Evolutionary conservation across 2,797 vertebrate genomes (phyloP).

Genomic region (Pseudotriccus pelzelni): DNA sequence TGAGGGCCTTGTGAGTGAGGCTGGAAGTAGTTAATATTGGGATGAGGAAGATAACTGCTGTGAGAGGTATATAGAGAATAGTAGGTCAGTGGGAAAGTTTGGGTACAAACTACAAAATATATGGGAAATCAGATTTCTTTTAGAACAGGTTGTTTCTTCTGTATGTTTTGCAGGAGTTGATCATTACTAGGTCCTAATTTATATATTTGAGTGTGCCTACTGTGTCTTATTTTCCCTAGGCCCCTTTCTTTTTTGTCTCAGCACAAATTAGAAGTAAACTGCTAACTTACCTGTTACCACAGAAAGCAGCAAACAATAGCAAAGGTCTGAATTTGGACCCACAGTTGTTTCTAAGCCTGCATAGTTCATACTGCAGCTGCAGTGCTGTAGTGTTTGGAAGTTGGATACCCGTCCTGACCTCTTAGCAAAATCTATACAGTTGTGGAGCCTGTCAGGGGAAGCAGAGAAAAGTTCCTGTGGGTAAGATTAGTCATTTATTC

Average conservation of each 20-base stretch:
- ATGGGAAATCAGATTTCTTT: not conserved
- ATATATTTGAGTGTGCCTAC: not conserved
- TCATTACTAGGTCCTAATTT: not conserved
- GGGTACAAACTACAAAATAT: not conserved
- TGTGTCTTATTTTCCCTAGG: not conserved
- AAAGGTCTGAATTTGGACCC: not conserved
- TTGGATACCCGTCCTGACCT: not conserved
- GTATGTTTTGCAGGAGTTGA: not conserved
- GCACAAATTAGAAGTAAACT: not conserved
- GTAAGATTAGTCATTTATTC: conserved; percentile 1
- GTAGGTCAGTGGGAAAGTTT: not conserved
- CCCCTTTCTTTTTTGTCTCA: not conserved
- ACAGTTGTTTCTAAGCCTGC: not conserved
- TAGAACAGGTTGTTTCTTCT: not conserved
- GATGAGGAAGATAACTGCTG: not conserved
- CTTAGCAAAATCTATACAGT: not conserved
- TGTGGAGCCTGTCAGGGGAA: not conserved
- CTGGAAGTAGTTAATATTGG: not conserved
- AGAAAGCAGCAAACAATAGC: not conserved
- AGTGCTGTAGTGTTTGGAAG: not conserved
- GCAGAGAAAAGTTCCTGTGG: not conserved
- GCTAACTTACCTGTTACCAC: not conserved
- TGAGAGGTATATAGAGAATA: not conserved
- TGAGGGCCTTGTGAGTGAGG: not conserved
- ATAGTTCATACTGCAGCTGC: not conserved